A percentile compares a stretch with the other conserved stretches of the same genome.
These are phyloP conservation scores for Conopomorpha cramerella DNA, from an alignment of 1,140 invertebrate species.

Conservation along the genomic window DNA sequence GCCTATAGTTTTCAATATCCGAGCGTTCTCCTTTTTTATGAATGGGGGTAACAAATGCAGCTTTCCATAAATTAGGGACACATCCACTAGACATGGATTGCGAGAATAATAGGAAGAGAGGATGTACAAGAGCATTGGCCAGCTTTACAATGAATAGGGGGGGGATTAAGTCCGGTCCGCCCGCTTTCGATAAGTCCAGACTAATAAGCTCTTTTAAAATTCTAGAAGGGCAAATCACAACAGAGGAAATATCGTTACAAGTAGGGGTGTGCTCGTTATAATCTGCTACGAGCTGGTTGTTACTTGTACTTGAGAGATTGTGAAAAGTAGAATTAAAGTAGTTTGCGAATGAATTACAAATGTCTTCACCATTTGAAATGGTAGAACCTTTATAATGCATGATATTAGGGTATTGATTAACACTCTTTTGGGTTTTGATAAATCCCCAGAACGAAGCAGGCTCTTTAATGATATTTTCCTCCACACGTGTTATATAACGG, in stretches of 20 bases:
- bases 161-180: conserved; percentile 5
- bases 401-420: conserved; percentile 3
- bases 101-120: conserved; percentile 5
- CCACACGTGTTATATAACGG: conserved; percentile 7
- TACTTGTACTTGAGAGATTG: background rate
- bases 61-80: conserved; percentile 3
- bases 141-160: conserved; percentile 3
- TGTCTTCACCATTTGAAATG: conserved; percentile 2
- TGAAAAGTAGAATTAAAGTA: conserved; percentile 12
- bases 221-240: background rate
- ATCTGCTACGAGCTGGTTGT: too few relatives aligned
- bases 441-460: conserved; percentile 10
- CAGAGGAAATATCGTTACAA: background rate
- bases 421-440: conserved; percentile 9
- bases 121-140: conserved; percentile 2
- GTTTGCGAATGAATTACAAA: conserved; percentile 8
- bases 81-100: conserved; percentile 1
- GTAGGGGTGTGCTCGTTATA: too few relatives aligned
- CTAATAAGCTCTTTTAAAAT: background rate
- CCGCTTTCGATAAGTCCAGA: conserved; percentile 3
- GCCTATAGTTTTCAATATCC: conserved; percentile 3
- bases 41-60: conserved; percentile 7
- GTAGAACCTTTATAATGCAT: conserved; percentile 1
- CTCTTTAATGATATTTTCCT: conserved; percentile 6
- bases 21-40: conserved; percentile 8